Percentiles rank a stretch among this genome's conserved stretches.
These are phyloP conservation scores for Sciaenops ocellatus DNA, from an alignment of 2,797 vertebrate species.

Conservation along the genomic window DNA sequence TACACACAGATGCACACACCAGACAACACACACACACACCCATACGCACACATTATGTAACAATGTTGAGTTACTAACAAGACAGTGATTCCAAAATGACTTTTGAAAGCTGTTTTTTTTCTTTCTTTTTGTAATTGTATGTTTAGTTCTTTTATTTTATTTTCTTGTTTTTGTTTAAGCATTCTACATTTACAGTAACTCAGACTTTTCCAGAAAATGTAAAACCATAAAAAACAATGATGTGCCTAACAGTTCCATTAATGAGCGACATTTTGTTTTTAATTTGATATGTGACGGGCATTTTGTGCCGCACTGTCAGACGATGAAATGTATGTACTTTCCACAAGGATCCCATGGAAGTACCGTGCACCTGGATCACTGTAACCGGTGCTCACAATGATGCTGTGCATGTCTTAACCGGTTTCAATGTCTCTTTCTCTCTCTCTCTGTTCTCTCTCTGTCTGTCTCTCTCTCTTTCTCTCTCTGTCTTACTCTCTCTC, in stretches of 20 bases:
- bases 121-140: conserved; percentile 65
- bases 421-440: conserved; percentile 82
- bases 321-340: conserved; percentile 79
- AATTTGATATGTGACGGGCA: conserved; percentile 78
- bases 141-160: conserved; percentile 58
- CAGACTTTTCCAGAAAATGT: conserved; percentile 85
- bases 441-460: conserved; percentile 37
- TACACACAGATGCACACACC: conserved; percentile 25
- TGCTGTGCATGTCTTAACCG: conserved; percentile 88
- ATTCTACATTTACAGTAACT: conserved; percentile 81
- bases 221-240: conserved; percentile 87
- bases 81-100: conserved; percentile 80
- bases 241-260: conserved; percentile 90
- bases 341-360: conserved; percentile 80
- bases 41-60: conserved; percentile 61
- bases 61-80: conserved; percentile 78
- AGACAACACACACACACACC: conserved; percentile 23
- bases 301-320: conserved; percentile 81
- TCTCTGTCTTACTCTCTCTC: conserved; percentile 35
- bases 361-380: conserved; percentile 73
- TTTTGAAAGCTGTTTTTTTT: conserved; percentile 73
- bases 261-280: conserved; percentile 75
- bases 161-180: conserved; percentile 74
- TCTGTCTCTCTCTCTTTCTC: conserved; percentile 38
- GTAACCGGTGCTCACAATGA: conserved; percentile 82